Evolutionary conservation across 2,888 invertebrate species (phyloP).

Genomic region (Parapristionchus giblindavisi): DNA sequence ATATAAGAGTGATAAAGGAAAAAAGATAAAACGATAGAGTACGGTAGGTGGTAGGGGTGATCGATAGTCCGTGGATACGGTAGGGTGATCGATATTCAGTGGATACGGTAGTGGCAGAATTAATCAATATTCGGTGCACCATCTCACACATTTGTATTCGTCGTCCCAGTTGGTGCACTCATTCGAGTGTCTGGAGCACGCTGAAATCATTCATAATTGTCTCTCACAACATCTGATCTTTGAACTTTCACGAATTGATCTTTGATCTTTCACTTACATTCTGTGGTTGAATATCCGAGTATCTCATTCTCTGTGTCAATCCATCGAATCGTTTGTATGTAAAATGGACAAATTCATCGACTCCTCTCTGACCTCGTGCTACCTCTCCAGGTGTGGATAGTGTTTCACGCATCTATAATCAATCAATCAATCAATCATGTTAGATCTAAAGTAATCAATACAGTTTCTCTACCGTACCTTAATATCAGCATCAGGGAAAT

Average conservation of each 20-base stretch:
- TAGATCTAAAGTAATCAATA: slow-evolving; percentile 1
- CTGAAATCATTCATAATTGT: slow-evolving; percentile 3
- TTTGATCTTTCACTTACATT: background rate
- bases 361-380: slow-evolving; percentile 68
- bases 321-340: slow-evolving; percentile 99
- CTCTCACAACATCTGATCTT: background rate
- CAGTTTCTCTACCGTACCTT: slow-evolving; percentile 86
- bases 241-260: background rate
- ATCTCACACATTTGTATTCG: slow-evolving; percentile 32
- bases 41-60: too few species aligned
- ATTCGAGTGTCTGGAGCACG: slow-evolving; percentile 4
- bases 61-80: too few species aligned
- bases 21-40: too few species aligned
- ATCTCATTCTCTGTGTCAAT: slow-evolving; percentile 83
- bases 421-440: background rate
- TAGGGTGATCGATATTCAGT: too few species aligned
- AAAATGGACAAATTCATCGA: slow-evolving; percentile 99
- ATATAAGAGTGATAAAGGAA: too few species aligned
- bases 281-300: slow-evolving; percentile 35
- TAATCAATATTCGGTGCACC: background rate
- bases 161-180: slow-evolving; percentile 34
- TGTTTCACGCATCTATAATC: slow-evolving; percentile 46
- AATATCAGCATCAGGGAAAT: slow-evolving; percentile 98
- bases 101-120: too few species aligned
- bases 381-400: slow-evolving; percentile 37